Percentiles rank a stretch among this genome's conserved stretches.
Conservation (phyloP, 2,113 vertebrate species). For the Grantiella picta region DNA sequence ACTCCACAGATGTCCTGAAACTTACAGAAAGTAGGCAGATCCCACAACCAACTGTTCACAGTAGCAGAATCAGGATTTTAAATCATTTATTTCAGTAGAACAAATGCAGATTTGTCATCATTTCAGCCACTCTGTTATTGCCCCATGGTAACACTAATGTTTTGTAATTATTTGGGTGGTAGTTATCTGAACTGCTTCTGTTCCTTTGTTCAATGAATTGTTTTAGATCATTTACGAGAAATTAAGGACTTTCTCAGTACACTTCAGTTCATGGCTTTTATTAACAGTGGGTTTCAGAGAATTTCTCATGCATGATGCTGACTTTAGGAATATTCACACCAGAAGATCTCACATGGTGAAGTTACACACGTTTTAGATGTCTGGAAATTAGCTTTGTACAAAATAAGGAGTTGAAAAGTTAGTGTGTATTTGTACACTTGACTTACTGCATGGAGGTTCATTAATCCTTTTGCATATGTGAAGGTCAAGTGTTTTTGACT, state of each 20-base stretch:
- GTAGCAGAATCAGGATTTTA: neutral
- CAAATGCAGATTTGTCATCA: neutral
- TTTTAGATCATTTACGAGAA: neutral
- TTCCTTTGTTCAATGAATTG: neutral
- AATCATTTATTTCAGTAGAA: neutral
- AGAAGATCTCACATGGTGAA: neutral
- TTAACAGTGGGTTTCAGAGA: neutral
- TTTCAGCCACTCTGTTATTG: neutral
- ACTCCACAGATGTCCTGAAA: neutral
- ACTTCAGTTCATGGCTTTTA: neutral
- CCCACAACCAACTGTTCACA: neutral
- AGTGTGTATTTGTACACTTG: neutral
- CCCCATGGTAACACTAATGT: neutral
- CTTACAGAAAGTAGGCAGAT: neutral
- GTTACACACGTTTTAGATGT: accelerated
- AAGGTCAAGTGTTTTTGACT: neutral
- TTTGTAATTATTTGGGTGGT: neutral
- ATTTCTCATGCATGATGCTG: neutral
- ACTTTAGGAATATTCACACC: neutral
- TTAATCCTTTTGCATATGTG: neutral
- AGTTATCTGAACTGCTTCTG: neutral
- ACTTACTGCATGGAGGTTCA: neutral
- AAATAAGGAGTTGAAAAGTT: neutral
- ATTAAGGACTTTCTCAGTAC: neutral
- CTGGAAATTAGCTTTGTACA: neutral